Evolutionary conservation across 1,140 invertebrate genomes (phyloP), one percentile per base, ranked within the genome.

Genomic region (Listronotus bonariensis): DNA sequence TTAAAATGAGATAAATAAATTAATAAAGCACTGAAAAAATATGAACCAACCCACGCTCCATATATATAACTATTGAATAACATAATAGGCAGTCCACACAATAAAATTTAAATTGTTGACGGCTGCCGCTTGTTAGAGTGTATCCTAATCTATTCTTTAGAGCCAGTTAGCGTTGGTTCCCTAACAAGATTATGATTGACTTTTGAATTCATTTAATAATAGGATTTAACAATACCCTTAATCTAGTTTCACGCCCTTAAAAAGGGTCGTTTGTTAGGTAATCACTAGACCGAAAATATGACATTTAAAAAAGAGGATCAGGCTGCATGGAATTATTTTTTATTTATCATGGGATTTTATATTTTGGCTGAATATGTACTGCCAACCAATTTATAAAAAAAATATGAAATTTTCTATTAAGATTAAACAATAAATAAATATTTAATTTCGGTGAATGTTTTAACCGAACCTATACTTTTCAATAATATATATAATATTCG

Each of bases 151-250:
- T 62, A 62, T 62, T 62, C 59, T 62, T 62, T 62, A 53, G 42
- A 53, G 41, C 31, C 42, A 54, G 57, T 60, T 26, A 66, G 42
- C 7, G 31, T 41, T 45, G 20, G 48, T 40, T 42, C 70, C 68
- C 66, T 70, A 71, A 72, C 68, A 41, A n/a, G 65, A 68, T 65
- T 58, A 70, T 72, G 73, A 74, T 70, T 74, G 71, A 71, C 71
- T 72, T 59, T 63, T 65, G 69, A 74, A 74, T 74, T 73, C 73
- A 74, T 74, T 74, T 71, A 71, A 74, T 74, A 74, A 74, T 74
- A 57, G 69, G 61, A 38, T 42, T 51, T 64, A 61, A 74, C 73
- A 74, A 74, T 74, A 49, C 61, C 68, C 68, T 61, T 74, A 73
- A 74, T 73, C 73, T 73, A 70, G 73, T 73, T 74, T 72, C 71